Evolutionary conservation across 2,113 vertebrate genomes (phyloP), one percentile per base, ranked within the genome.

Genomic region (Crotophaga sulcirostris): DNA sequence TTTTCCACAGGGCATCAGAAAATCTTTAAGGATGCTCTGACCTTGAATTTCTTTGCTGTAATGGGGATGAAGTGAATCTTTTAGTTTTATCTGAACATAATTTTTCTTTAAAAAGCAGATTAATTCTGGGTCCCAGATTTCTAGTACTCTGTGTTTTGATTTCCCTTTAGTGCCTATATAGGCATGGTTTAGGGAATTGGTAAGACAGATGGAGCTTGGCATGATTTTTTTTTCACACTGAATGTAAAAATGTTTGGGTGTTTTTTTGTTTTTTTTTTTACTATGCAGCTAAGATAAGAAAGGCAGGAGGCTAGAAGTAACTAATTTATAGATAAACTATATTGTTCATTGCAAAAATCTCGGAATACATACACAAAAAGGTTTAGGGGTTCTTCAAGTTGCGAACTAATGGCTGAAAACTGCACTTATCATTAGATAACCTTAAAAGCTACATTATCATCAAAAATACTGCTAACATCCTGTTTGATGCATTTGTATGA

Each of bases 131-230:
- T 92, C 91, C 89, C 94, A 86, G 72, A 84, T 83, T 96, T 91
- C 91, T 95, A 94, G 84, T 96, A 96, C 47, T 91, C 93, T 3
- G 6, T 92, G 91, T 95, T 95, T 97, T 94, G 82, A 94, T 95
- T 96, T 93, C 68, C 72, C 91, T 95, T 90, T 81, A 93, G 78
- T 84, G 93, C 84, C 84, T 88, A 66, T 93, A 87, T 75, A 91
- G 95, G 60, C 81, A 95, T 52, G 75, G 84, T 85, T 94, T 60
- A 90, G 94, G 78, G 94, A 96, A 91, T 78, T 96, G 67, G 67
- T 88, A 90, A 96, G 52, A 84, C 91, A 97, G 93, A 95, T 94
- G 91, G 92, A 97, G 55, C 78, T 87, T 91, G 87, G 55, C 81
- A 45, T 81, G 52, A 29, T 76, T 70, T 89, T 89, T 75, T 94